A percentile compares a stretch with the other conserved stretches of the same genome.
phyloP scores from a whole-genome alignment of 2,797 vertebrate genomes.

The Protosalanx chinensis region DNA sequence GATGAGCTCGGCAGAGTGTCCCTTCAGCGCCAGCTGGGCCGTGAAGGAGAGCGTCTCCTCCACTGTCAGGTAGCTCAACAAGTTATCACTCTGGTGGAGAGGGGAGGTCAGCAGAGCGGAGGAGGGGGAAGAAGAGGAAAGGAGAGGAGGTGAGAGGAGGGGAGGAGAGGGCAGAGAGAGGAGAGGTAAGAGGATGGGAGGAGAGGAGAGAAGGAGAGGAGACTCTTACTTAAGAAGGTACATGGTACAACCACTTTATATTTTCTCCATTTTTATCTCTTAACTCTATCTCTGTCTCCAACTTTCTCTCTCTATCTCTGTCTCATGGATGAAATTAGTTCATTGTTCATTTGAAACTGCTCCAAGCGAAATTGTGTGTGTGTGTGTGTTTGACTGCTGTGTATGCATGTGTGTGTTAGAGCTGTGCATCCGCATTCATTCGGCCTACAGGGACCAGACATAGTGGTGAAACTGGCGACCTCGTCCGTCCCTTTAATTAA shows the following conservation, averaged over 20 bases:
- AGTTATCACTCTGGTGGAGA: constrained; percentile 78
- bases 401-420: not conserved
- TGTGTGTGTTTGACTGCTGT: not conserved
- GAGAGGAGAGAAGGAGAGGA: no score
- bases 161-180: no score
- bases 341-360: constrained; percentile 57
- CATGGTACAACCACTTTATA: no score
- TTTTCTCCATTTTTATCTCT: not conserved
- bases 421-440: no score
- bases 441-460: no score
- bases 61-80: constrained; percentile 89
- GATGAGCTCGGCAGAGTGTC: constrained; percentile 69
- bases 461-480: not conserved
- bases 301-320: not conserved
- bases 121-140: no score
- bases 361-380: no score
- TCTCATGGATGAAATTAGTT: constrained; percentile 7
- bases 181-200: no score
- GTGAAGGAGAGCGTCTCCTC: constrained; percentile 88
- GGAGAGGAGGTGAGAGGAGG: no score
- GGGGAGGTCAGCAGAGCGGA: not conserved
- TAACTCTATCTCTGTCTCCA: not conserved
- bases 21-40: constrained; percentile 81
- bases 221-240: no score
- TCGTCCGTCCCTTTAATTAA: not conserved